Evolutionary conservation across 2,888 invertebrate genomes (phyloP), one percentile per base, ranked within the genome.

Genomic region (Lithophane ornitopus): DNA sequence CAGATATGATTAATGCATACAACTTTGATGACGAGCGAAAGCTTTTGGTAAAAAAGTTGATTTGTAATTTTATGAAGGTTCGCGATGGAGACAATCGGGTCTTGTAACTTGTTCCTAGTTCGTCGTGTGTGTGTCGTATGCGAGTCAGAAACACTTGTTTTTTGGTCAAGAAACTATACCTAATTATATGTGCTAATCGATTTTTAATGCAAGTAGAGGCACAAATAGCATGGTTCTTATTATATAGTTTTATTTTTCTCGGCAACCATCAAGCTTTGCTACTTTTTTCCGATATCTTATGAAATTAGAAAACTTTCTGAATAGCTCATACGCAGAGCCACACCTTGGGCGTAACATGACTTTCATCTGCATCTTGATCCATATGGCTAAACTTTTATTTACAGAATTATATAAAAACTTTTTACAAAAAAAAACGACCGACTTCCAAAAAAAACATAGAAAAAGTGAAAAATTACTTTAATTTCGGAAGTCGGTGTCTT

Each of bases 11-110:
- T 89, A 89, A 91, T 91, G 88, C 81, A 88, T 83, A 88, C 86
- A 87, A 88, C 83, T 85, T 86, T 84, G 89, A 82, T 89, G 88
- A 87, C 82, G 87, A 85, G 89, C 90, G 91, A 92, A 91, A 91
- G 91, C 91, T 91, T 88, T 90, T 82, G 87, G 84, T 87, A 85
- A 90, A 90, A 90, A 91, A 90, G 90, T 89, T 89, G 90, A 89
- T 90, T 89, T 87, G 87, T 89, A 88, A 89, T 89, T 88, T 90
- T 88, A 86, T 89, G 83, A 86, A 85, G 87, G 83, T 81, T 74
- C n/a, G 85, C 82, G 63, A 70, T 72, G 71, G 82, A 78, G 77
- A 86, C 86, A 87, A 87, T 86, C 80, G 78, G 62, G 81, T 84
- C 80, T 86, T 71, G 39, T 56, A 39, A n/a, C 67, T 54, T 67